A percentile compares a stretch with the other conserved stretches of the same genome.
Evolutionary conservation across 1,140 invertebrate genomes (phyloP).

Genomic region (Micrasema longulum): DNA sequence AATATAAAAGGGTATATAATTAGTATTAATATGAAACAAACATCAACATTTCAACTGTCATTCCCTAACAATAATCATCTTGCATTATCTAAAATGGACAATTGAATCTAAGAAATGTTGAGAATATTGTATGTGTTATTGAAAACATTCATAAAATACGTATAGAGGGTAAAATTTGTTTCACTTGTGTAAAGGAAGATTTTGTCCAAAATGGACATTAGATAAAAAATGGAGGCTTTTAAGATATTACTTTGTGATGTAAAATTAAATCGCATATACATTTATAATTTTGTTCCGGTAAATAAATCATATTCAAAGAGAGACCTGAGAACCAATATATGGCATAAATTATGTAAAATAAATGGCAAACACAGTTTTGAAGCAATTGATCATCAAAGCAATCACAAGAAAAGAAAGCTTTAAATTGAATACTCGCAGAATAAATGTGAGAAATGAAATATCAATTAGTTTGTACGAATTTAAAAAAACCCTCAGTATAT

Average conservation of each 20-base stretch:
- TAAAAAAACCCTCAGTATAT: conserved; percentile 26
- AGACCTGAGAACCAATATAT: conserved; percentile 2
- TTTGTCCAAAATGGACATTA: too few relatives aligned
- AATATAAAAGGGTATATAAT: conserved; percentile 15
- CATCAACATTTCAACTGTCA: conserved; percentile 8
- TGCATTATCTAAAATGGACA: conserved; percentile 14
- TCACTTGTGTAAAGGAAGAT: too few relatives aligned
- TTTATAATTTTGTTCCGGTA: too few relatives aligned
- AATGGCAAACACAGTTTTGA: conserved; percentile 4
- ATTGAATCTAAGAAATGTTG: too few relatives aligned
- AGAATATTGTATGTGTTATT: too few relatives aligned
- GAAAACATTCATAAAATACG: too few relatives aligned
- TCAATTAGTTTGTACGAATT: not conserved
- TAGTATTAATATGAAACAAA: conserved; percentile 15
- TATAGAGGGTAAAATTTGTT: too few relatives aligned
- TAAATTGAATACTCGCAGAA: conserved; percentile 34
- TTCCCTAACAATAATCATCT: conserved; percentile 25
- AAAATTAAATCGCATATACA: too few relatives aligned
- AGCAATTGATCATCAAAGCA: conserved; percentile 24
- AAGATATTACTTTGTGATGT: too few relatives aligned
- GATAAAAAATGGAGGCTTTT: too few relatives aligned
- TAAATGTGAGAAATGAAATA: conserved; percentile 31
- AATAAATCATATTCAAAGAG: not conserved
- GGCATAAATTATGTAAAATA: conserved; percentile 1
- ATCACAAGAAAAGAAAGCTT: conserved; percentile 33